Evolutionary conservation across 2,797 vertebrate species (phyloP), one percentile per base, ranked within the genome.

Genomic region (Lophius americanus): DNA sequence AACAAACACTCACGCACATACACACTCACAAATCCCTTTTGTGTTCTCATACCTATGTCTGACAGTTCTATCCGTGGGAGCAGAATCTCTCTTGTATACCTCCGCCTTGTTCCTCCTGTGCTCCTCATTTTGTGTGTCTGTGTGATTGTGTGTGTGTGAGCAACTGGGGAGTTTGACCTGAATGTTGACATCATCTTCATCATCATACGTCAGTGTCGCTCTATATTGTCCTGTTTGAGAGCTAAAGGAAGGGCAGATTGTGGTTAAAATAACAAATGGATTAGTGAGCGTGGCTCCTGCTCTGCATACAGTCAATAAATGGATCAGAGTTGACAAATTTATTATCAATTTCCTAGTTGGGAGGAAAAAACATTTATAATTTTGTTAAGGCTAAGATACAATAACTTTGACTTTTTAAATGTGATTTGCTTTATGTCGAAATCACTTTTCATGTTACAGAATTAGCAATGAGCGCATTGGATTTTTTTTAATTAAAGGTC

Each of bases 31-130:
- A 52, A 51, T 5, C 51, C 39, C 69, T 51, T 77, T 54, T 60
- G 59, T 80, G 57, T 56, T 75, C 71, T 44, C 71, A 80, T 79
- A 83, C 74, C 70, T 80, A 68, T 53, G 64, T 72, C 57, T 91
- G 87, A 91, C 89, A 88, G 82, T 78, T 92, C 79, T 85, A 84
- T 89, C 76, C 81, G 65, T 75, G 70, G 36, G 70, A 71, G 75
- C 62, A 72, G 82, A 73, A 68, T 78, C 60, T 60, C 43, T 66
- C 3, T n/a, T 3, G n/a, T 59, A 66, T 33, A 55, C 47, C 35
- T 61, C 57, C 52, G 23, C 51, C 46, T 51, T 64, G 48, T 60
- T 78, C 48, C 60, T 41, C 35, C 48, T 50, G 35, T 73, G 46
- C 52, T 14, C 57, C 51, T 78, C 33, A 32, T 42, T 77, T 50